Evolutionary conservation across 2,113 vertebrate genomes (phyloP).

Genomic region (Forbesichthys agassizii): DNA sequence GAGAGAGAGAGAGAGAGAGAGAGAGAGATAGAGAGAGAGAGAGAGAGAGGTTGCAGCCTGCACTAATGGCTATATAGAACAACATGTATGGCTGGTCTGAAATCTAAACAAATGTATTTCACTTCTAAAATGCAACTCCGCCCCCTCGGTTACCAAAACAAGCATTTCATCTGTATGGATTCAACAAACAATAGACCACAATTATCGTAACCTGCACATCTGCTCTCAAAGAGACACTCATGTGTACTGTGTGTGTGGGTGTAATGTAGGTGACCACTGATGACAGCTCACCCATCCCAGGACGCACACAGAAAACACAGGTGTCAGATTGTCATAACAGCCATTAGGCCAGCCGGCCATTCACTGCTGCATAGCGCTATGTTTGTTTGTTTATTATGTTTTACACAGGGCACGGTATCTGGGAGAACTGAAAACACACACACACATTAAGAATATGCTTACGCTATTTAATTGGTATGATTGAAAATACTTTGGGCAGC

Average conservation of each 20-base stretch:
- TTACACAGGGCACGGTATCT: too few species aligned
- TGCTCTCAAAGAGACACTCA: background rate
- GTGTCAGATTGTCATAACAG: too few species aligned
- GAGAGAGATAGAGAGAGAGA: conserved; percentile 11
- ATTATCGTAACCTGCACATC: background rate
- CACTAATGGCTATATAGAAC: background rate
- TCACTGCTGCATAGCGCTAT: too few species aligned
- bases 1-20: conserved; percentile 1
- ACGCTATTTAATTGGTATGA: too few species aligned
- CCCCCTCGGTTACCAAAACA: background rate
- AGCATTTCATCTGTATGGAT: background rate
- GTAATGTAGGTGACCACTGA: too few species aligned
- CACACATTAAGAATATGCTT: too few species aligned
- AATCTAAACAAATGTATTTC: background rate
- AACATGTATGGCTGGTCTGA: background rate
- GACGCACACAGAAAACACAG: too few species aligned
- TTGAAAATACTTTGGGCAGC: background rate
- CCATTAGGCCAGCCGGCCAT: too few species aligned
- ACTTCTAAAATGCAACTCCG: background rate
- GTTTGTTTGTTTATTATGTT: too few species aligned
- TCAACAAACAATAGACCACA: background rate
- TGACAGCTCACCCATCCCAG: too few species aligned
- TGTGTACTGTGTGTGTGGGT: background rate
- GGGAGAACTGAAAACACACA: too few species aligned
- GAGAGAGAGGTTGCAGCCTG: background rate